These are phyloP conservation scores for Toxostoma redivivum DNA, from an alignment of 2,113 vertebrate species.

Conservation along the genomic window DNA sequence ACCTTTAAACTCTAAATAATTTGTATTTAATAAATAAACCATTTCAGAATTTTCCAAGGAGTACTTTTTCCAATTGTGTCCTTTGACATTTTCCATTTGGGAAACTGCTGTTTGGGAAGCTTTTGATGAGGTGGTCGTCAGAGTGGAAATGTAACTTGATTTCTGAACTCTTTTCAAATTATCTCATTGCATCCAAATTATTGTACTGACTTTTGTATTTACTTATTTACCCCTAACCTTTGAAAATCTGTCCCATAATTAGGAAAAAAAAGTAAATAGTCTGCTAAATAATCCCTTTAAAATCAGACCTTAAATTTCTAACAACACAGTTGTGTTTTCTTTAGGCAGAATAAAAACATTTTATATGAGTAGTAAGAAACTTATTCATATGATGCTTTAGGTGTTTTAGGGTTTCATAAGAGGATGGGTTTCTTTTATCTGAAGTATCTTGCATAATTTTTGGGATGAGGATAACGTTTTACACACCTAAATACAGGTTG, in stretches of 20 bases:
- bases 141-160: neutral
- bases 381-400: neutral
- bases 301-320: neutral
- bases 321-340: neutral
- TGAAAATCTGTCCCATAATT: neutral
- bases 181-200: neutral
- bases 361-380: neutral
- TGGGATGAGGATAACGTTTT: neutral
- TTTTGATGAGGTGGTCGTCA: neutral
- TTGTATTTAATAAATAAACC: neutral
- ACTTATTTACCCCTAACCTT: neutral
- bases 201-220: neutral
- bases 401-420: neutral
- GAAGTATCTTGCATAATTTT: neutral
- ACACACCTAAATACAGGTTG: neutral
- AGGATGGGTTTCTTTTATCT: neutral
- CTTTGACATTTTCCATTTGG: constrained; percentile 11
- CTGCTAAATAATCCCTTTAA: neutral
- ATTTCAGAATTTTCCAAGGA: constrained; percentile 10
- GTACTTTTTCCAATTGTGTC: neutral
- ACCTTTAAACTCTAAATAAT: neutral
- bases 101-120: neutral
- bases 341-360: neutral
- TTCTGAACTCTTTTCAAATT: neutral
- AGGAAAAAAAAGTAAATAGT: neutral